Percentiles rank a stretch among this genome's conserved stretches.
These are phyloP conservation scores for Cryptotis parvus DNA, from an alignment of 2,113 vertebrate genomes.

Conservation along the genomic window DNA sequence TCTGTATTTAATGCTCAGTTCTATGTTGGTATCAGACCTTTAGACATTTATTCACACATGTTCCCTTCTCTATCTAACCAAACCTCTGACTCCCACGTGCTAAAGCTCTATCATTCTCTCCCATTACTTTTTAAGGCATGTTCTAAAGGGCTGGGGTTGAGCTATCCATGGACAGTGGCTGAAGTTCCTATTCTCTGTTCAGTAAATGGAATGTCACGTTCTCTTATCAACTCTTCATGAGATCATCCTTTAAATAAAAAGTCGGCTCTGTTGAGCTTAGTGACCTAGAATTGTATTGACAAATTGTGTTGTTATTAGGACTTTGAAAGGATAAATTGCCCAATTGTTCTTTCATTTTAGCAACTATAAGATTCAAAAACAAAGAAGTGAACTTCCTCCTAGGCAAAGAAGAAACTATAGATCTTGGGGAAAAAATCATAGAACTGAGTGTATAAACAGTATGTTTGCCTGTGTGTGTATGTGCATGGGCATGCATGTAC, in stretches of 20 bases:
- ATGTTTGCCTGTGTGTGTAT: background rate
- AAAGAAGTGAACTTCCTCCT: slow-evolving; percentile 11
- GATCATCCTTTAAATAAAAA: background rate
- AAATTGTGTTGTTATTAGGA: background rate
- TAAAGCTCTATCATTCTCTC: background rate
- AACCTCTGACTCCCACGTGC: too few relatives aligned
- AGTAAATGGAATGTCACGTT: background rate
- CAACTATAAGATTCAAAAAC: background rate
- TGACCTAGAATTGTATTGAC: background rate
- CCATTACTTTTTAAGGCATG: background rate
- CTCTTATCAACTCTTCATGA: background rate
- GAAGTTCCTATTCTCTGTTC: background rate
- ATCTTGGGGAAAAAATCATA: background rate
- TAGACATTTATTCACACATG: too few relatives aligned
- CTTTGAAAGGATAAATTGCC: background rate
- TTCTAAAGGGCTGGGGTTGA: background rate
- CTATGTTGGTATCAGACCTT: too few relatives aligned
- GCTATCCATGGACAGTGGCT: background rate
- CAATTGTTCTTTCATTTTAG: background rate
- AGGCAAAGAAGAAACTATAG: background rate
- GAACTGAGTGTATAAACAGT: background rate
- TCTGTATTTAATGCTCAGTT: too few relatives aligned
- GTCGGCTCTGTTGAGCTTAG: background rate
- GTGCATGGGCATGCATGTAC: background rate
- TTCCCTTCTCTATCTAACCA: too few relatives aligned